Evolutionary conservation across 2,888 invertebrate species (phyloP), one percentile per base, ranked within the genome.

Genomic region (Cloeon dipterum): DNA sequence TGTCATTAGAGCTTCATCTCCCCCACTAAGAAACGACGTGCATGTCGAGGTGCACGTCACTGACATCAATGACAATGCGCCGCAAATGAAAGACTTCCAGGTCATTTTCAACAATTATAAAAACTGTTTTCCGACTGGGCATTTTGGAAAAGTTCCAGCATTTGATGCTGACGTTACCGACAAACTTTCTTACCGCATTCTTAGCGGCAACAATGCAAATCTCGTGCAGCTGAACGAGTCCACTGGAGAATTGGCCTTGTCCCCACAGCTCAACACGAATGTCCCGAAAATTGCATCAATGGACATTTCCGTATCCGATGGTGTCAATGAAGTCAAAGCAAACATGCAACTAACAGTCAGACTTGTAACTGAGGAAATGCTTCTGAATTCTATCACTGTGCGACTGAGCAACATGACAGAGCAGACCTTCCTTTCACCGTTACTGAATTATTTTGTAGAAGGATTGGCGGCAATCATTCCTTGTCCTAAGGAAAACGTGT

Each of bases 1-100:
- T 3, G 68, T 86, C 17, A 72, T 98, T 4, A 62, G 91, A 38
- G 96, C 96, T 0, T 77, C 88, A 0, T 89, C 89, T 44, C 81
- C 82, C 0, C 89, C 89, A 0, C 55, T 91, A 4, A 68, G 91
- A 50, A 83, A 79, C 43, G 86, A 91, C 52, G 86, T 82, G 2
- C 69, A 79, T 46, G 77, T 93, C 0, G 82, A 83, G 51, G 73
- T 94, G 23, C 57, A 83, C 4, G 85, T 94, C 0, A 83, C 83
- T 0, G 94, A 93, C 53, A 81, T 88, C 0, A 91, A 96, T 52
- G 96, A 96, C 52, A 94, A 96, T 52, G 81, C 83, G 0, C 96
- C 96, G 0, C 63, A 77, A 45, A 60, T 96, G 47, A 75, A 82
- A 46, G 89, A 96, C 52, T 96, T 96, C 50, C 57, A 61, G 45